Base-by-base conservation (phyloP, 2,888 invertebrate species). In the Tipula confusa region DNA sequence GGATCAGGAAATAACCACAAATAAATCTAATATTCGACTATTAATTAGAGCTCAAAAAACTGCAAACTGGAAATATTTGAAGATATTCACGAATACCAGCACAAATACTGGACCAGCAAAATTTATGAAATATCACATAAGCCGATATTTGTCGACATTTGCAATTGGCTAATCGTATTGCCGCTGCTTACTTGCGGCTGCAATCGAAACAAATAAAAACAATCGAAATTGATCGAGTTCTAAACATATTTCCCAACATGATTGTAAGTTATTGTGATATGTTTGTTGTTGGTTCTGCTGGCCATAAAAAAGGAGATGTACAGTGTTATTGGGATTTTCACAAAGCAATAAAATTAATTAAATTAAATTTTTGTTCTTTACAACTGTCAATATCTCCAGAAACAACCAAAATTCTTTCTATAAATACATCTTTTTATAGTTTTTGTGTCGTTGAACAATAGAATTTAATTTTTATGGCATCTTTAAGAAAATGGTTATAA, bases 401-500 rank as follows among this genome's bases (percentile, higher is more conserved):
- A 43, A 15, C 15, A 64, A n/a, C n/a, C 9, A 64, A 64, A 64
- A 64, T 24, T 64, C 24, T 64, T 24, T 64, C 64, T 24, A 64
- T 24, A 64, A 64, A 64, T 64, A 64, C 24, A 24, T 24, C 64
- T 7, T 24, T 24, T n/a, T n/a, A n/a, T n/a, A n/a, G n/a, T 43
- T 43, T 43, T 15, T 36, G 36, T 43, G 15, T 24, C 1, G 24
- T 6, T 24, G 64, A 64, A 64, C 24, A 64, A 64, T 64, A 64
- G 24, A 64, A 64, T 64, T 64, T 24, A 24, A 24, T 7, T 64
- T 64, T 64, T 64, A 18, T 64, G 24, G 64, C 64, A 64, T 64
- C 64, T 64, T 64, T 64, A 64, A 64, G 18, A 64, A 64, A 64
- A 64, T 64, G 64, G 64, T 64, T 64, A 64, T 24, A 64, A 64